phyloP scores from a whole-genome alignment of 1,140 invertebrate genomes.

The Drosophila ohnishii region DNA sequence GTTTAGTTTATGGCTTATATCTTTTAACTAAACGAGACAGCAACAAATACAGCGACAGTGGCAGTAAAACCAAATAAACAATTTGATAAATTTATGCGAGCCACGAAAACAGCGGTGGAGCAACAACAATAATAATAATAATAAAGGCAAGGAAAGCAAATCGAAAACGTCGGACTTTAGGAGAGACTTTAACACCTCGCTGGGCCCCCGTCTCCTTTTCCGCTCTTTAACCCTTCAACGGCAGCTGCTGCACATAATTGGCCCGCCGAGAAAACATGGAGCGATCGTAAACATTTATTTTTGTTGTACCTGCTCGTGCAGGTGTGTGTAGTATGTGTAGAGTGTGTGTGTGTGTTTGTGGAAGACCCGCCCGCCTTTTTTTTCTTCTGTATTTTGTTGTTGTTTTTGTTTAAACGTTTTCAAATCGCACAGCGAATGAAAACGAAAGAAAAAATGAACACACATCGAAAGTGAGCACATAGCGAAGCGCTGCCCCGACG shows the following conservation, averaged over 20 bases:
- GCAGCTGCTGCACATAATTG: constrained; percentile 80
- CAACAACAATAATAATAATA: constrained; percentile 15
- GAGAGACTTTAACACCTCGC: constrained; percentile 54
- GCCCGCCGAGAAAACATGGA: constrained; percentile 53
- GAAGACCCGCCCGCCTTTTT: constrained; percentile 75
- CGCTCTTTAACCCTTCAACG: constrained; percentile 46
- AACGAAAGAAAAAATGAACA: constrained; percentile 81
- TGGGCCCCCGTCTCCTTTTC: constrained; percentile 4
- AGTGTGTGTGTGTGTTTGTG: constrained; percentile 49
- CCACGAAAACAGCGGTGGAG: constrained; percentile 15
- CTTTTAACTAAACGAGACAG: constrained; percentile 56
- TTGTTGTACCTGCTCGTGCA: constrained; percentile 54
- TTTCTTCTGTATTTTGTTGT: constrained; percentile 43
- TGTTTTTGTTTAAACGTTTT: constrained; percentile 78
- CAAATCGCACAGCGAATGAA: constrained; percentile 80
- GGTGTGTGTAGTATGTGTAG: constrained; percentile 46
- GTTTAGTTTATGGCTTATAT: constrained; percentile 55
- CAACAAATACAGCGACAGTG: constrained; percentile 8
- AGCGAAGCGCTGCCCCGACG: constrained; percentile 61
- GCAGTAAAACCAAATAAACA: constrained; percentile 46
- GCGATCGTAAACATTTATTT: constrained; percentile 61
- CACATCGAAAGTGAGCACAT: constrained; percentile 81
- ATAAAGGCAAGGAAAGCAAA: constrained; percentile 25
- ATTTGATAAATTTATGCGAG: constrained; percentile 61
- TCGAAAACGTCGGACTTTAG: constrained; percentile 48